Percentiles rank a stretch among this genome's conserved stretches.
Evolutionary conservation across 2,113 vertebrate genomes (phyloP).

Genomic region (Callipepla californica): DNA sequence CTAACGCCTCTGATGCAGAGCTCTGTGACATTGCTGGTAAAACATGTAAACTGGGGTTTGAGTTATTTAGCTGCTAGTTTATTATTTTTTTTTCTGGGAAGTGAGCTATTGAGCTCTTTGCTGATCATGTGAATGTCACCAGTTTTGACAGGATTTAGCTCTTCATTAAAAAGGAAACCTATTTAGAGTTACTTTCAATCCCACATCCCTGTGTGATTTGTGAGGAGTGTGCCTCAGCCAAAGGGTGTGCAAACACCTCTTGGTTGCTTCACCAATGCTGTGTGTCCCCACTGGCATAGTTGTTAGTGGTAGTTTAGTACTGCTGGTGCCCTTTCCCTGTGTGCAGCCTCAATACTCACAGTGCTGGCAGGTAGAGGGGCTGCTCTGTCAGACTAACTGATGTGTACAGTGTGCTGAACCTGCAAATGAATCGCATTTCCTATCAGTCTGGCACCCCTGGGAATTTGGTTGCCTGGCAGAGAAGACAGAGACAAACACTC

Average conservation of each 20-base stretch:
- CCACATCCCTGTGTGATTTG: background rate
- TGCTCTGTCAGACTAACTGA: background rate
- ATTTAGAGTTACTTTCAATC: background rate
- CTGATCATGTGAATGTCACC: background rate
- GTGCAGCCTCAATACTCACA: background rate
- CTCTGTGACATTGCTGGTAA: conserved; percentile 98
- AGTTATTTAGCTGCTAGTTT: fast-evolving
- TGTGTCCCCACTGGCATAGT: no score
- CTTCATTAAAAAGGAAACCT: background rate
- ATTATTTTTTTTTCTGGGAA: background rate
- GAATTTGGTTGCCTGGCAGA: background rate
- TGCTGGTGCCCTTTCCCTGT: background rate
- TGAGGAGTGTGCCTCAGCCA: background rate
- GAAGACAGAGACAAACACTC: background rate
- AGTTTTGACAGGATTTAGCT: background rate
- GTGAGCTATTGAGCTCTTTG: background rate
- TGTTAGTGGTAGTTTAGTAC: no score
- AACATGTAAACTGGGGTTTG: background rate
- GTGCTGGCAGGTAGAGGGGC: background rate
- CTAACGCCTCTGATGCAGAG: conserved; percentile 94
- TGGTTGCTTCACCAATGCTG: no score
- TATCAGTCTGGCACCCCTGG: background rate
- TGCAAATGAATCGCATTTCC: background rate
- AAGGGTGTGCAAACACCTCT: no score
- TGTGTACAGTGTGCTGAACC: background rate